Evolutionary conservation across 1,140 invertebrate species (phyloP).

Genomic region (Drosophila sulfurigaster): DNA sequence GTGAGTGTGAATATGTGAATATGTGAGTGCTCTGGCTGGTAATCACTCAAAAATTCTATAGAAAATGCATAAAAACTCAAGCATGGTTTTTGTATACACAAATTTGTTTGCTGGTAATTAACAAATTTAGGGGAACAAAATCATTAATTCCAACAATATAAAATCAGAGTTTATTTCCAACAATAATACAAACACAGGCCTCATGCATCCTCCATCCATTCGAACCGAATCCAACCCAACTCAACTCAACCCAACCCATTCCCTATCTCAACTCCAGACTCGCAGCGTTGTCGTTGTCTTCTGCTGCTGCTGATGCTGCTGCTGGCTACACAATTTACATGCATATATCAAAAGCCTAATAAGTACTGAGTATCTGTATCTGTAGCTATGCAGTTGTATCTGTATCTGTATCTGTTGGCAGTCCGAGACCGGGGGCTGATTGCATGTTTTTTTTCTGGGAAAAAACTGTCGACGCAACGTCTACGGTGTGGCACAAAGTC

Average conservation of each 20-base stretch:
- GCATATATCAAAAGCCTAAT: slow-evolving; percentile 72
- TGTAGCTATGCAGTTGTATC: slow-evolving; percentile 42
- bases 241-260: background rate
- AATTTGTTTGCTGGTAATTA: slow-evolving; percentile 82
- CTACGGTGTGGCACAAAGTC: slow-evolving; percentile 64
- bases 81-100: slow-evolving; percentile 80
- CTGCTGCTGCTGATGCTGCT: slow-evolving; percentile 12
- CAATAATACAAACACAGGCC: slow-evolving; percentile 76
- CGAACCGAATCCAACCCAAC: background rate
- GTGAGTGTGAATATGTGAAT: background rate
- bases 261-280: slow-evolving; percentile 22
- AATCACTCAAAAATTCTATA: slow-evolving; percentile 79
- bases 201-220: background rate
- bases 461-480: slow-evolving; percentile 81
- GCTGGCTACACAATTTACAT: slow-evolving; percentile 17
- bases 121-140: slow-evolving; percentile 83
- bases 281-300: slow-evolving; percentile 38
- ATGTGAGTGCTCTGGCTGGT: slow-evolving; percentile 10
- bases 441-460: slow-evolving; percentile 77
- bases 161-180: slow-evolving; percentile 82
- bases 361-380: slow-evolving; percentile 62
- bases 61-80: slow-evolving; percentile 80
- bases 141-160: slow-evolving; percentile 82
- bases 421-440: slow-evolving; percentile 50
- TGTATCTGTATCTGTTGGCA: slow-evolving; percentile 27